Conservation (phyloP, 2,888 invertebrate species). For the Metacarcinus magister region DNA sequence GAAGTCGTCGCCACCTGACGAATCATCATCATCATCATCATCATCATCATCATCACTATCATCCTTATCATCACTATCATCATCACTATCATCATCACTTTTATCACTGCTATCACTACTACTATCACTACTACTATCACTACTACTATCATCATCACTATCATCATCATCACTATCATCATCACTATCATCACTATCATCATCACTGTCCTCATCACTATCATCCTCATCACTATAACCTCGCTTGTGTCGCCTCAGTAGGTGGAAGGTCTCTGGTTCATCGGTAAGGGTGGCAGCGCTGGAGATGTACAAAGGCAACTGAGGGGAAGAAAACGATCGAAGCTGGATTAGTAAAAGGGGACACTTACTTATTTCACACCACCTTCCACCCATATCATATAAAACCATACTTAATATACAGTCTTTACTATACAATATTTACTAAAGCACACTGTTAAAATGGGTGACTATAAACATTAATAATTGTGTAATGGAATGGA, state of each 20-base stretch:
- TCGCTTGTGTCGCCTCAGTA: not conserved
- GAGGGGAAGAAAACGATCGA: not conserved
- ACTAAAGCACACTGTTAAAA: not conserved
- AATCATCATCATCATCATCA: slow-evolving; percentile 36
- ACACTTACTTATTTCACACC: no score
- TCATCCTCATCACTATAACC: not conserved
- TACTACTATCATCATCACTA: not conserved
- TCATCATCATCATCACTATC: not conserved
- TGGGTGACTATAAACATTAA: not conserved
- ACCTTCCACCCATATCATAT: not conserved
- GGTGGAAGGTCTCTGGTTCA: slow-evolving; percentile 48
- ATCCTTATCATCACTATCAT: not conserved
- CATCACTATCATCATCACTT: slow-evolving; percentile 36
- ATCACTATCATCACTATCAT: no score
- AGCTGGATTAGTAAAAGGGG: not conserved
- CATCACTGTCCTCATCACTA: not conserved
- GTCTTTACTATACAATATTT: not conserved
- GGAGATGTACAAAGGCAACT: not conserved
- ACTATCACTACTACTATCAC: not conserved
- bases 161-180: no score
- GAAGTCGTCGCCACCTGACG: not conserved
- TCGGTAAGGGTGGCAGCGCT: not conserved
- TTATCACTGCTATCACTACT: not conserved
- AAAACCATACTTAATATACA: not conserved
- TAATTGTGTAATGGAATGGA: not conserved